phyloP scores from a whole-genome alignment of 2,113 vertebrate species.

The Ceyx margarethae region DNA sequence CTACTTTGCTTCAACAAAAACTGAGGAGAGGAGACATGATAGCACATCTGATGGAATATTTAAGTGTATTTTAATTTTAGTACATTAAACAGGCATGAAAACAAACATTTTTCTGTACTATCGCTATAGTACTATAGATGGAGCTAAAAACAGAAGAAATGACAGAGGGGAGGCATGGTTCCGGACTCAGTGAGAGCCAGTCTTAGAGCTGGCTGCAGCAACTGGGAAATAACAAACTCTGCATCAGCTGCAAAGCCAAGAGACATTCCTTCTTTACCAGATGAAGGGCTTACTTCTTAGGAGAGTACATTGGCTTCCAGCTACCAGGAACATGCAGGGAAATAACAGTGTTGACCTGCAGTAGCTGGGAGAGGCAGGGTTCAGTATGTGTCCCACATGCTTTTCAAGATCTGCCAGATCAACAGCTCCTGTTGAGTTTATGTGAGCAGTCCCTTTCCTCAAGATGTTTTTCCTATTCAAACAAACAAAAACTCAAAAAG shows the following conservation, averaged over 20 bases:
- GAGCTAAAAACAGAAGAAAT: not conserved
- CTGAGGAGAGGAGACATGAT: not conserved
- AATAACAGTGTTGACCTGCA: not conserved
- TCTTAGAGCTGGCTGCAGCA: not conserved
- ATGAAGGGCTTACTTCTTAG: not conserved
- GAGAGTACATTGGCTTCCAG: not conserved
- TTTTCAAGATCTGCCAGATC: not conserved
- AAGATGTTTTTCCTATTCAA: not conserved
- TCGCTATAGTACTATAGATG: not conserved
- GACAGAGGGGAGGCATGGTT: not conserved
- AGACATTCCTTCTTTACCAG: not conserved
- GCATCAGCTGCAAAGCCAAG: not conserved
- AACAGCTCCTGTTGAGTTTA: not conserved
- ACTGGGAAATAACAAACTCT: not conserved
- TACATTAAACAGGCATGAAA: not conserved
- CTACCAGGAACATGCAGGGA: not conserved
- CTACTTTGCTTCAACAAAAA: not conserved
- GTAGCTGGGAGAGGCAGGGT: not conserved
- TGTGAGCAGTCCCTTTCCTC: not conserved
- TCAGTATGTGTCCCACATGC: not conserved
- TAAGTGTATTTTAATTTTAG: not conserved
- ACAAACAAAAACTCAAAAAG: not conserved
- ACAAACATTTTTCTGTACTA: not conserved
- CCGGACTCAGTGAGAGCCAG: not conserved
- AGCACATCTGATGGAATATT: not conserved